Percentiles rank a stretch among this genome's conserved stretches.
Evolutionary conservation across 2,113 vertebrate species (phyloP).

Genomic region (Lepus americanus): DNA sequence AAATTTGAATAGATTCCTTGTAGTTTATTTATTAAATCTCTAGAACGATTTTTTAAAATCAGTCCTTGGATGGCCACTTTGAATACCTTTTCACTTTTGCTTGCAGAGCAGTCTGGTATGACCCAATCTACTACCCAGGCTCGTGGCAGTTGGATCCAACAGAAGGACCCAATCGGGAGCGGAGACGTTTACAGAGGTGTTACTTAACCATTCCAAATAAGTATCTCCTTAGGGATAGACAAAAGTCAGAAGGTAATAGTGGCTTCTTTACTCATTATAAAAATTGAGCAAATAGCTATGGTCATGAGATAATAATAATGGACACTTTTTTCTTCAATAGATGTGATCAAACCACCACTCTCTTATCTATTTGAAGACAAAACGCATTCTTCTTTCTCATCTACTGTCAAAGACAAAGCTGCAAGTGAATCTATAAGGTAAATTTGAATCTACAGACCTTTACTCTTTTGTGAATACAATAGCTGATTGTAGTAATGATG

Average conservation of each 20-base stretch:
- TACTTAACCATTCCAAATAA: conserved; percentile 99
- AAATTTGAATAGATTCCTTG: neutral
- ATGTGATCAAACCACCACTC: conserved; percentile 91
- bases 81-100: neutral
- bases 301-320: neutral
- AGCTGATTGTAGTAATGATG: neutral
- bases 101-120: conserved; percentile 96
- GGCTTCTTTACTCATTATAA: neutral
- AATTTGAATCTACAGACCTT: neutral
- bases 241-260: conserved; percentile 93
- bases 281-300: neutral
- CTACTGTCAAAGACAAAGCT: conserved; percentile 99
- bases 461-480: neutral
- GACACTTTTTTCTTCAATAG: conserved; percentile 83
- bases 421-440: conserved; percentile 99
- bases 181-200: conserved; percentile 96
- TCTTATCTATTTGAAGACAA: conserved; percentile 98
- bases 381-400: conserved; percentile 97
- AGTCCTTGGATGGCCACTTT: neutral
- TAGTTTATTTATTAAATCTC: neutral
- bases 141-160: conserved; percentile 99
- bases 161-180: conserved; percentile 97
- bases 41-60: neutral
- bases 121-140: conserved; percentile 94
- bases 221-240: conserved; percentile 96